These are phyloP conservation scores for Linnaemya vulpina DNA, from an alignment of 2,888 invertebrate species.

Conservation along the genomic window DNA sequence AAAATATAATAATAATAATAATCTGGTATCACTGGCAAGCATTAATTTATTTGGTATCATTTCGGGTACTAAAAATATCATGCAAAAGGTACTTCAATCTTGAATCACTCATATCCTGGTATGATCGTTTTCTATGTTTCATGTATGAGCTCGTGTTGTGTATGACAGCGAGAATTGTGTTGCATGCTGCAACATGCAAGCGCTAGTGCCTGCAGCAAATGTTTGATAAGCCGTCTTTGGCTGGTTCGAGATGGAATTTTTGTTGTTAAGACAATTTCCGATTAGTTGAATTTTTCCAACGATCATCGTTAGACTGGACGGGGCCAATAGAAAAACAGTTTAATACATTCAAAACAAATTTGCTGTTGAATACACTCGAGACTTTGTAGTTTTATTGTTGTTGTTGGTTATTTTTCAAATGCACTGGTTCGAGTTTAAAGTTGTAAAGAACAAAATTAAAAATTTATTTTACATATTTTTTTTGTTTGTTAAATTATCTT, in stretches of 20 bases:
- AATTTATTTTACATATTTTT: background rate
- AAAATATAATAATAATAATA: too few relatives aligned
- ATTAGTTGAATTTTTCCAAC: conserved; percentile 70
- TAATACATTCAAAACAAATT: conserved; percentile 53
- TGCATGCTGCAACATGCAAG: conserved; percentile 1
- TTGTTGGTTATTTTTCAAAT: background rate
- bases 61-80: background rate
- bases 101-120: background rate
- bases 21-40: too few relatives aligned
- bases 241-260: conserved; percentile 40
- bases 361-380: conserved; percentile 37
- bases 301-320: conserved; percentile 69
- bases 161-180: background rate
- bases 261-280: conserved; percentile 58
- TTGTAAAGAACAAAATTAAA: background rate
- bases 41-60: too few relatives aligned
- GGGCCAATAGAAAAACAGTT: conserved; percentile 70
- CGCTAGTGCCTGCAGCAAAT: conserved; percentile 3
- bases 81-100: background rate
- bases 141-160: conserved; percentile 24
- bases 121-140: background rate
- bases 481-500: background rate
- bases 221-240: conserved; percentile 26
- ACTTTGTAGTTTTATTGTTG: conserved; percentile 3
- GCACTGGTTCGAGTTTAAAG: background rate